Evolutionary conservation across 2,888 invertebrate species (phyloP), one percentile per base, ranked within the genome.

Genomic region (Melolontha melolontha): DNA sequence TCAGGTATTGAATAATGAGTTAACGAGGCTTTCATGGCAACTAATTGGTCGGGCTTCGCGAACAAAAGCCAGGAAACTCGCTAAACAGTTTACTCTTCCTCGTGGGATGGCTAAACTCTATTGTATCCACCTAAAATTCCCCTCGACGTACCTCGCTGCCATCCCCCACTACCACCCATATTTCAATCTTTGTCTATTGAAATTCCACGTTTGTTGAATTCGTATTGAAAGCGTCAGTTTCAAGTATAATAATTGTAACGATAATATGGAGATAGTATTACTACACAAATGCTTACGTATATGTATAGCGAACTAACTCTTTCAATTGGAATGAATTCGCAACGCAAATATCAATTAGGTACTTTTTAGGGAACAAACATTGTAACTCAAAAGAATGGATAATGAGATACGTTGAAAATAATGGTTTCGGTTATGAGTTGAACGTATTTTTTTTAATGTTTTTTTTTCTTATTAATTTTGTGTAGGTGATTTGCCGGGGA

Each of bases 11-110:
- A 77, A 77, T 77, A 77, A 77, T 77, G 74, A 77, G 76, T 72
- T 76, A 78, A 77, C 77, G 77, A 78, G 77, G 74, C 77, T 78
- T 78, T 79, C 78, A 79, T 73, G 72, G 69, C 73, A 74, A 75
- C 78, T 78, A 79, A 79, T 78, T 77, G 79, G 76, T 79, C 75
- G 78, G 75, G 76, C 74, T 75, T 73, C 68, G 70, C 73, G 75
- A 77, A 76, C 77, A 77, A 77, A 76, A 74, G 75, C 75, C 75
- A 70, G 66, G 77, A 75, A 77, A 76, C 77, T 76, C 75, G 71
- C 76, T 75, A 77, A 78, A 79, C 79, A 78, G 76, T 77, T 76
- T 69, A 69, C 66, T 69, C 69, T 68, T 68, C 68, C 55, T 64
- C 68, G 63, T 64, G 68, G 68, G 68, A 68, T 68, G 68, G 64